Percentiles rank a stretch among this genome's conserved stretches.
Conservation (phyloP, 1,140 invertebrate species). For the Ladona fulva region DNA sequence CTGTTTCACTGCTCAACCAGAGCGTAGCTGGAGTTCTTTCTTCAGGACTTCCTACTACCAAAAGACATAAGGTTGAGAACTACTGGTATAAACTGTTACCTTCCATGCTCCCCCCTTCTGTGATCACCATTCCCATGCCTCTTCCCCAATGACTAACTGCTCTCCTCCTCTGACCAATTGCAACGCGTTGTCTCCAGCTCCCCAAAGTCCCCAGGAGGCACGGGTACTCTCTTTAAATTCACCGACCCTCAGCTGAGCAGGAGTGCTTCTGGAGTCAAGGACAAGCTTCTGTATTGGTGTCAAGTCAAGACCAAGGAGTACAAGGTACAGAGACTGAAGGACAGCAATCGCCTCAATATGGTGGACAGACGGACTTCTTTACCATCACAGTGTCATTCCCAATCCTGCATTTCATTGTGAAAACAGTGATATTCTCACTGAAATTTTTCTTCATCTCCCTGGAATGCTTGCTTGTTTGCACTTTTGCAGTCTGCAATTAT, state of each 20-base stretch:
- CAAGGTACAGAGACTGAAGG: constrained; percentile 53
- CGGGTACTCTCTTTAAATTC: constrained; percentile 66
- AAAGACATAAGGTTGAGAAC: neutral
- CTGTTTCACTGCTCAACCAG: too few species aligned
- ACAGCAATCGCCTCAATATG: neutral
- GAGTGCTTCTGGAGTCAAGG: constrained; percentile 89
- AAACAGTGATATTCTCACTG: neutral
- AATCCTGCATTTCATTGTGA: neutral
- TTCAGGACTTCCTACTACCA: too few species aligned
- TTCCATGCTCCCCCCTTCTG: constrained; percentile 12
- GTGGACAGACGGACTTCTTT: neutral
- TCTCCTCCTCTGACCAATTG: constrained; percentile 18
- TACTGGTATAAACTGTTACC: constrained; percentile 14
- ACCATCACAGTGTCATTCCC: constrained; percentile 16
- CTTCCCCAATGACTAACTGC: constrained; percentile 10
- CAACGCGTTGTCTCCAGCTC: constrained; percentile 39
- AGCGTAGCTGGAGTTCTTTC: too few species aligned
- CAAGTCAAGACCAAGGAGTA: constrained; percentile 93
- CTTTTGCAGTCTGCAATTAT: neutral
- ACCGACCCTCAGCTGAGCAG: constrained; percentile 73
- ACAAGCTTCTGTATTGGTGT: constrained; percentile 90
- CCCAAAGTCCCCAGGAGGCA: constrained; percentile 45
- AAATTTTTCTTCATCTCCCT: neutral
- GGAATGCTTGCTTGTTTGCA: neutral
- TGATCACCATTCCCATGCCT: neutral